These are phyloP conservation scores for Sarcophaga carnaria DNA, from an alignment of 2,888 invertebrate species.

Conservation along the genomic window DNA sequence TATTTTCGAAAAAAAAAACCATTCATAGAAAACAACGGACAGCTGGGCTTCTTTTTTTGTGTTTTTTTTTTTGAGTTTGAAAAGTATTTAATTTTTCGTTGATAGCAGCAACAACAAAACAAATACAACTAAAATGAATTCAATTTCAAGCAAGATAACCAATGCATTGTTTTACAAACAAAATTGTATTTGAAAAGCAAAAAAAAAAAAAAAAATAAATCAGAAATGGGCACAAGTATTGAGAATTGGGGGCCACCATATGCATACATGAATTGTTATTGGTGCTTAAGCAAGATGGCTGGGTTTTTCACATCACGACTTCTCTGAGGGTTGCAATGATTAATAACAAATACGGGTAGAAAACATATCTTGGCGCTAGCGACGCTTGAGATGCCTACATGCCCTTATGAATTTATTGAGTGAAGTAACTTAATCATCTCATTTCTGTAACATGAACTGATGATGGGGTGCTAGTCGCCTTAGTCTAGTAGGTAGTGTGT, in stretches of 20 bases:
- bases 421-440: no score
- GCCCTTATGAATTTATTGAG: no score
- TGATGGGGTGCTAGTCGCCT: no score
- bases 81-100: not conserved
- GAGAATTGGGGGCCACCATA: not conserved
- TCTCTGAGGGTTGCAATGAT: no score
- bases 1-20: not conserved
- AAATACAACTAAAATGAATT: conserved; percentile 1
- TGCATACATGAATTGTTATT: not conserved
- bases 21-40: conserved; percentile 1
- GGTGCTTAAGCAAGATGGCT: not conserved
- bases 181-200: not conserved
- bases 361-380: no score
- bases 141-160: conserved; percentile 4
- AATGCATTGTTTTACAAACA: not conserved
- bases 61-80: not conserved
- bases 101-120: conserved; percentile 1
- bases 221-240: not conserved
- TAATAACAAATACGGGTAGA: no score
- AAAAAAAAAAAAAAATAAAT: not conserved
- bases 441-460: no score
- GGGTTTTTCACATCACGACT: no score
- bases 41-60: not conserved
- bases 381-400: no score
- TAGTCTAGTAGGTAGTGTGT: no score